Base-by-base conservation (phyloP, 2,113 vertebrate genomes). In the Esox niger region DNA sequence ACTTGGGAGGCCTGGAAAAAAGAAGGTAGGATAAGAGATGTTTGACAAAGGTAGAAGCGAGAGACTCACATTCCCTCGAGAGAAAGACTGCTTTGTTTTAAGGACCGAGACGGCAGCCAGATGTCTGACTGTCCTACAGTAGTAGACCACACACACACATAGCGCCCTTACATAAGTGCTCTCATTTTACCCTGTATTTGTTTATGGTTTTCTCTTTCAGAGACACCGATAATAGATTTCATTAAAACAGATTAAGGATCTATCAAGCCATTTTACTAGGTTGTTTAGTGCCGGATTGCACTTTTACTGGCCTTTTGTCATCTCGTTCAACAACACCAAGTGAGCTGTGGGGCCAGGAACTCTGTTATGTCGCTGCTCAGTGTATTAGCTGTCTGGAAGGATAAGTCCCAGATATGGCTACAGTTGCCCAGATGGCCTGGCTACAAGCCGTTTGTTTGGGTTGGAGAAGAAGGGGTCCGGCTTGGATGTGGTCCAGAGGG, bases 81-180 rank as follows among this genome's bases (percentile, higher is more conserved):
- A n/a, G n/a, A n/a, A n/a, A 27, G 63, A 35, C 25, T 10, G 32
- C 23, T 73, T 62, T 67, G 59, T 69, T 71, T 64, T 65, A 60
- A 29, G n/a, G 15, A 25, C 49, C 23, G 61, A 57, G 68, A 63
- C 29, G 25, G 30, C 57, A 33, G 30, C 58, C 69, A 71, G 33
- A 59, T 65, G 71, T 58, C 15, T 38, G 52, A 32, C 23, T 52
- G 27, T 31, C 54, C 62, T 31, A 27, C 43, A 61, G 57, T 23
- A 72, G 56, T 23, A 72, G 56, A 66, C 46, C 63, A 38, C 65
- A 67, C 47, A 33, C 46, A 56, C 52, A 47, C 56, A 35, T 15
- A 27, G 21, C 15, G 60, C 20, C 35, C 61, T 63, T 26, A 26
- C 3, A 15, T 38, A 43, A 43, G 17, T 13, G 27, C 62, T 31